Base-by-base conservation (phyloP, 2,888 invertebrate genomes). In the Entomobrya multifasciata region DNA sequence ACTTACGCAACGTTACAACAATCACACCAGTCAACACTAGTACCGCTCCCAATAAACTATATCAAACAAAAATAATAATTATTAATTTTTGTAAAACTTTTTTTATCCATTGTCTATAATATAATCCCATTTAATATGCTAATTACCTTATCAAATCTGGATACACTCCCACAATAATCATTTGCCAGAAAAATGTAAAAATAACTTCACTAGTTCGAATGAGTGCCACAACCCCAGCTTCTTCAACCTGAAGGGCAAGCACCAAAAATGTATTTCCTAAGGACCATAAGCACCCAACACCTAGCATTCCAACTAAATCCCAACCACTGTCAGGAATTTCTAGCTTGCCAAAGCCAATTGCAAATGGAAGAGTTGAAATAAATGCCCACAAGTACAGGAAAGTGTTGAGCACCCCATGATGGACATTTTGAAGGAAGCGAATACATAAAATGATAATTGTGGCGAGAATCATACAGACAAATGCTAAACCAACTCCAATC, bases 141-240 rank as follows among this genome's bases (percentile, higher is more conserved):
- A 57, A 15, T 30, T 52, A 88, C 89, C 89, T 89, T 5, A 89
- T 85, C 3, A 76, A 67, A 70, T 89, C 88, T 1, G 89, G 89
- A 20, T 88, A 80, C 27, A 86, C 78, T 8, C 67, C 44, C 20
- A 88, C 60, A 36, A 89, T 81, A 11, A 88, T 44, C 83, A 80
- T 88, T 93, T 97, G 97, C 97, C 97, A 97, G 88, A 97, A 94
- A 92, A 97, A 97, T 1, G 97, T 97, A 93, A 97, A 97, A 1
- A 97, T 96, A 90, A 97, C 97, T 92, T 97, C 97, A 11, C 96
- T 96, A 81, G 97, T 97, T 30, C 97, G 94, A 15, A 97, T 97
- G 89, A 97, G 96, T 0, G 97, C 96, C 1, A 97, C 97, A 22
- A 97, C 97, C 0, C 97, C 97, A 3, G 97, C 97, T 93, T 97